Evolutionary conservation across 2,797 vertebrate species (phyloP), one percentile per base, ranked within the genome.

Genomic region (Sebastolobus alascanus): DNA sequence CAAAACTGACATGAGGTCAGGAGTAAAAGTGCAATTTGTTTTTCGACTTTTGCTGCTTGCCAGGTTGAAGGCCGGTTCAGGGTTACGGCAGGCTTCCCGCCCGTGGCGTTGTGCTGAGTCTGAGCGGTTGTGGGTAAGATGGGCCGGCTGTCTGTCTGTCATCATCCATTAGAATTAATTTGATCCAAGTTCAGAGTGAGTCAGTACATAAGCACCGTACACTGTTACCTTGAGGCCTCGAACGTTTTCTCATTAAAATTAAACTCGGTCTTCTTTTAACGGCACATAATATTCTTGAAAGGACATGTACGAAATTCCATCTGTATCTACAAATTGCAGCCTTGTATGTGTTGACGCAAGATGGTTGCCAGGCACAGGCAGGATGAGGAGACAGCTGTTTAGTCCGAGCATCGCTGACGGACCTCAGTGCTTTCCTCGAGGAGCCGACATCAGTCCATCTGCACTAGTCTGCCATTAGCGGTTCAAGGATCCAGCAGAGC

Each of bases 371-470:
- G 63, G 63, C 79, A 54, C 20, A 88, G 87, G 89, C 82, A 86
- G 75, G 18, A 50, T 20, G 46, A 79, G 61, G 68, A 85, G 77
- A 84, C 86, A 89, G 89, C 87, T 92, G 89, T 89, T 89, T 78
- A 66, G 88, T 79, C 79, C 12, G 61, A 89, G 83, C 75, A 68
- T 82, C 85, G 67, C 85, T 77, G 86, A 89, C 56, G 33, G 73
- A 90, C 87, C 79, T 88, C 73, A 12, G 75, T 72, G 84, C 59
- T 87, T 86, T 87, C 77, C 86, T 92, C 35, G 67, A 91, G 80
- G 82, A 89, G 69, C 81, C 55, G 38, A 81, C 80, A 90, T 92
- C 92, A 86, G 79, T 92, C 87, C 87, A 93, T 93, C 92, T 93
- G 91, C 75, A 84, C 80, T 77, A 66, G 73, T 88, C 84, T 84